Evolutionary conservation across 2,113 vertebrate species (phyloP).

Genomic region (Chaenogobius annularis): DNA sequence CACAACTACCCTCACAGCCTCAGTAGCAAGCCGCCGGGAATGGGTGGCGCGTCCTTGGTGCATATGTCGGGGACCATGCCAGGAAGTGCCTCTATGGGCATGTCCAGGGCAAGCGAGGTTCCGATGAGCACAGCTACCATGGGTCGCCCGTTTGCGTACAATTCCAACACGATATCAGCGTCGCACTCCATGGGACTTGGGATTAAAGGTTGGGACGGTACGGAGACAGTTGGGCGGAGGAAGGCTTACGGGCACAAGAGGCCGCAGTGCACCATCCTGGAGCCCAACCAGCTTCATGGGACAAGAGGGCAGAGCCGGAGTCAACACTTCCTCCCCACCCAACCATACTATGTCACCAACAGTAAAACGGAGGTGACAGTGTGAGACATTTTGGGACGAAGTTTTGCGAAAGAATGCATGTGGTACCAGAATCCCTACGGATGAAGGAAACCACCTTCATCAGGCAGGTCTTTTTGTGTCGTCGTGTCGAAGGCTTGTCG

Average conservation of each 20-base stretch:
- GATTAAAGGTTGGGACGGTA: constrained; percentile 90
- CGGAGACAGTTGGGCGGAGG: constrained; percentile 86
- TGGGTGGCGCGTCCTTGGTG: constrained; percentile 60
- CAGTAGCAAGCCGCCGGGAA: constrained; percentile 69
- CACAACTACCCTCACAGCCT: constrained; percentile 63
- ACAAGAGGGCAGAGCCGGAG: constrained; percentile 79
- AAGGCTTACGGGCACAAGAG: constrained; percentile 88
- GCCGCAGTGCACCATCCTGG: constrained; percentile 82
- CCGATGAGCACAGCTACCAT: constrained; percentile 67
- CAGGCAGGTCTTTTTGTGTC: constrained; percentile 51
- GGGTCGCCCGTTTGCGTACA: constrained; percentile 86
- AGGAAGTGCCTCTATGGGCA: constrained; percentile 63
- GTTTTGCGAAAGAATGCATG: constrained; percentile 39
- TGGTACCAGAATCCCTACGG: constrained; percentile 40
- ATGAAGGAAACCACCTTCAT: constrained; percentile 37
- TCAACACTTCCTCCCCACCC: constrained; percentile 90
- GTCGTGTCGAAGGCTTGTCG: constrained; percentile 47
- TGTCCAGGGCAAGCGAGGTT: constrained; percentile 60
- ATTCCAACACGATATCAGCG: constrained; percentile 81
- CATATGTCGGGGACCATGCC: constrained; percentile 73
- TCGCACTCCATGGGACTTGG: constrained; percentile 63
- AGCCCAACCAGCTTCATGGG: constrained; percentile 86
- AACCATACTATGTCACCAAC: constrained; percentile 99
- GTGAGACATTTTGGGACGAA: constrained; percentile 67
- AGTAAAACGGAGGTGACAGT: constrained; percentile 99